Conservation (phyloP, 2,797 vertebrate genomes). For the Coccyzus lansbergi region DNA sequence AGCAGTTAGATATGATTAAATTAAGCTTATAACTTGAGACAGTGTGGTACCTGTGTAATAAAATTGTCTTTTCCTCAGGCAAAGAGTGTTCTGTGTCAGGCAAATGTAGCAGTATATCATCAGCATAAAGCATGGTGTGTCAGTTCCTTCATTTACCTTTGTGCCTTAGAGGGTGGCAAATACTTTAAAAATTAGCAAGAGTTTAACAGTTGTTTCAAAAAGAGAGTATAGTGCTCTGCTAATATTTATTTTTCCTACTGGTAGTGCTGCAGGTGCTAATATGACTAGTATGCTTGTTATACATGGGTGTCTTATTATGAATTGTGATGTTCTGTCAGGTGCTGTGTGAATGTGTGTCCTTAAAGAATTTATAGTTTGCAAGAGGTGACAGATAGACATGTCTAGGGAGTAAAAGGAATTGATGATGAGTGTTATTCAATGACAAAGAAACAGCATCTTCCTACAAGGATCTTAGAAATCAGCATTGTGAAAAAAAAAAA, state of each 20-base stretch:
- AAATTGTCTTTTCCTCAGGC: constrained; percentile 39
- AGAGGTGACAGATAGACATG: not conserved
- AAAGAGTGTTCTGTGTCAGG: constrained; percentile 31
- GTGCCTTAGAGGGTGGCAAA: not conserved
- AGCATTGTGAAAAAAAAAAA: not conserved
- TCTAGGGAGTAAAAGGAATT: not conserved
- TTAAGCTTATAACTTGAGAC: not conserved
- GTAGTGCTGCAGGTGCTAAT: not conserved
- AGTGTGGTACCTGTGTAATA: not conserved
- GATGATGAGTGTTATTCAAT: not conserved
- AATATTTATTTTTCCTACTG: not conserved
- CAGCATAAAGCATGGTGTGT: not conserved
- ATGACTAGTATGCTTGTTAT: not conserved
- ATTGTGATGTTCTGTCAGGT: not conserved
- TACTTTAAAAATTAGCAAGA: not conserved
- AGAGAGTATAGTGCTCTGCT: not conserved
- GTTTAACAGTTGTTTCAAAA: not conserved
- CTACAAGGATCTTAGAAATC: not conserved
- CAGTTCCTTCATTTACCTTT: not conserved
- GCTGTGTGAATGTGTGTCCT: not conserved
- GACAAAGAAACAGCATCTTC: not conserved
- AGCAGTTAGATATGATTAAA: not conserved
- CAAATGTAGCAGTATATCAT: not conserved
- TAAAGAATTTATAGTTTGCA: not conserved
- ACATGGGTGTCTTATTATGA: not conserved